Conservation (phyloP, 2,797 vertebrate genomes). For the Pseudochirops corinnae region DNA sequence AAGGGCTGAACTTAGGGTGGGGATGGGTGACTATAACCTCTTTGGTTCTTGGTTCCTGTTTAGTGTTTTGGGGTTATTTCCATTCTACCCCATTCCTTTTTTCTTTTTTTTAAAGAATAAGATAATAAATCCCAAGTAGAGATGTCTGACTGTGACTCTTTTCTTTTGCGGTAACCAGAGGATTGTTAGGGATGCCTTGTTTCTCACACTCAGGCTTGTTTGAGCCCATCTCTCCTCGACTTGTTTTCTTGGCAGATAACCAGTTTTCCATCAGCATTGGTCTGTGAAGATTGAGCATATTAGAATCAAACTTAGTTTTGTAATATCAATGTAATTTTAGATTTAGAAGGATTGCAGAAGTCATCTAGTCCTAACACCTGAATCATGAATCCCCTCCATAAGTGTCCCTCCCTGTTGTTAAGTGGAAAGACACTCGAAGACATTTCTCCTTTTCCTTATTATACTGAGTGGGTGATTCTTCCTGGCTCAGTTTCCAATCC, state of each 20-base stretch:
- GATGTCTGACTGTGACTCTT: constrained; percentile 55
- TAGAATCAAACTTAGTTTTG: background rate
- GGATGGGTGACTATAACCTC: constrained; percentile 30
- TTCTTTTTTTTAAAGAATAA: constrained; percentile 58
- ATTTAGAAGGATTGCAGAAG: background rate
- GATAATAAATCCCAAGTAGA: constrained; percentile 78
- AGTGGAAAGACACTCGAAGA: background rate
- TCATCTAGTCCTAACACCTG: background rate
- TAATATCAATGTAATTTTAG: background rate
- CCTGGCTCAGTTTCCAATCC: background rate
- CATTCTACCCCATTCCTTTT: constrained; percentile 5
- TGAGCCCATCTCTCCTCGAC: background rate
- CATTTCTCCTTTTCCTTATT: background rate
- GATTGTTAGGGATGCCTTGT: background rate
- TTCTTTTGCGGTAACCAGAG: constrained; percentile 49
- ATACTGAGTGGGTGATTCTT: background rate
- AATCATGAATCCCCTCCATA: background rate
- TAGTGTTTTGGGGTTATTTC: constrained; percentile 73
- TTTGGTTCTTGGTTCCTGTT: constrained; percentile 71
- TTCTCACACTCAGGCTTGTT: background rate
- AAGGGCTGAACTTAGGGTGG: constrained; percentile 62
- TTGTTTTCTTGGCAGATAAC: background rate
- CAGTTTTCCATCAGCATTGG: background rate
- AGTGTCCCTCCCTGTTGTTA: background rate
- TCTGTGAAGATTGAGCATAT: background rate